phyloP scores from a whole-genome alignment of 2,888 invertebrate species.

The Chrysina gloriosa region DNA sequence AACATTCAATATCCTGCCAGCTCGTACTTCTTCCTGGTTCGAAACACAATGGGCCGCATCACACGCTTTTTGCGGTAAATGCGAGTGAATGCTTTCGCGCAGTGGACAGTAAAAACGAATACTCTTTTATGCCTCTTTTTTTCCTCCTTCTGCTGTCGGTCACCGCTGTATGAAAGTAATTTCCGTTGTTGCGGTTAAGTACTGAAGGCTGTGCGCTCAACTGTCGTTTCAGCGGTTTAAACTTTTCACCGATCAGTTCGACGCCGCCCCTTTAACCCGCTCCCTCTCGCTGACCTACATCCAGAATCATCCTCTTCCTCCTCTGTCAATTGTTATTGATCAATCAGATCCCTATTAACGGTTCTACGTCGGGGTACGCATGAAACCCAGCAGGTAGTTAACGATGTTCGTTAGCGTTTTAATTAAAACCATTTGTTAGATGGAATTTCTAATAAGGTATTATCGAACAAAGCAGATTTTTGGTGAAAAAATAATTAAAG shows the following conservation, averaged over 20 bases:
- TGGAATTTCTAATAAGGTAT: too few relatives aligned
- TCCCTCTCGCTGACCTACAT: constrained; percentile 9
- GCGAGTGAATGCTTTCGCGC: constrained; percentile 16
- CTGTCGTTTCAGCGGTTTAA: constrained; percentile 49
- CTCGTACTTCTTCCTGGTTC: not conserved
- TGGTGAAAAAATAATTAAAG: too few relatives aligned
- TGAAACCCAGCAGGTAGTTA: not conserved
- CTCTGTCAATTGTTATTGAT: constrained; percentile 26
- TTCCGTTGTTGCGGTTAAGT: constrained; percentile 48
- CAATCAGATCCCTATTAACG: constrained; percentile 16
- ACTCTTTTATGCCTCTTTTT: constrained; percentile 31
- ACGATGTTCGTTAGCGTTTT: not conserved
- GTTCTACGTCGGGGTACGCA: not conserved
- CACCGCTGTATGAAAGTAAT: constrained; percentile 45
- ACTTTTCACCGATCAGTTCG: constrained; percentile 46
- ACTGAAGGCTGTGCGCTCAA: constrained; percentile 44
- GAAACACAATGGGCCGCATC: constrained; percentile 10
- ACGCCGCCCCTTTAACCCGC: not conserved
- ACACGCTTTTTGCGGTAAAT: constrained; percentile 12
- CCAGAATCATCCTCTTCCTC: constrained; percentile 1
- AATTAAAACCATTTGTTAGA: too few relatives aligned
- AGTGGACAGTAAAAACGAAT: constrained; percentile 34
- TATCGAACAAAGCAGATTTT: too few relatives aligned
- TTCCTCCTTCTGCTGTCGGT: not conserved
- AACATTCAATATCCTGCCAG: constrained; percentile 24